Base-by-base conservation (phyloP, 2,113 vertebrate genomes). In the Sterna hirundo region DNA sequence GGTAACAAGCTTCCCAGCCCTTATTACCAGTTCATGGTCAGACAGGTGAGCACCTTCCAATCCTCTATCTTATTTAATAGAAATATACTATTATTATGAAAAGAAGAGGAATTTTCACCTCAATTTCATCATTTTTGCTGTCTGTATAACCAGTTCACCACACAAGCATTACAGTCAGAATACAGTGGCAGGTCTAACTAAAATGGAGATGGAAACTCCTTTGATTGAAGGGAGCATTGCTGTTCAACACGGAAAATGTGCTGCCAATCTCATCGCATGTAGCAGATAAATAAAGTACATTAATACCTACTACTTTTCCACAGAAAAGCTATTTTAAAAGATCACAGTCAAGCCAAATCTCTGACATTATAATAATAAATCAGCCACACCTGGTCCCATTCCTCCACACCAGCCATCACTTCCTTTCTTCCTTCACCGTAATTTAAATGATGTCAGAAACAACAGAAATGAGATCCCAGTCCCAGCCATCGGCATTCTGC, bases 151-250 rank as follows among this genome's bases (percentile, higher is more conserved):
- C 4, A 12, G 13, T 32, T 89, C 36, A 46, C 14, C 36, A 47
- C 20, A 46, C 3, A 89, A 75, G 12, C 0, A 0, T 34, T 93
- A 23, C 58, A 38, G 27, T 21, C 10, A 72, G 27, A 84, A 52
- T 38, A 49, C 4, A 3, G 3, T 34, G 32, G 19, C 42, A 77
- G n/a, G 14, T 54, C 15, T 46, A 54, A 52, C 8, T 49, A 6
- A 83, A 58, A n/a, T 42, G 29, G 49, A 77, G 30, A n/a, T 46
- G 30, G 21, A 77, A 29, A 54, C 5, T 51, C 8, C 4, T 88
- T 46, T 0, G 0, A 13, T 4, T 62, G 74, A 74, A 88, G 12
- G 13, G 2, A 86, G 3, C 3, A 26, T 22, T 83, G 42, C 25
- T 46, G 15, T 44, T 80, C 57, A 74, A 34, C 40, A 54, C 5